phyloP scores from a whole-genome alignment of 2,888 invertebrate genomes.

The Drosophila anomalata region DNA sequence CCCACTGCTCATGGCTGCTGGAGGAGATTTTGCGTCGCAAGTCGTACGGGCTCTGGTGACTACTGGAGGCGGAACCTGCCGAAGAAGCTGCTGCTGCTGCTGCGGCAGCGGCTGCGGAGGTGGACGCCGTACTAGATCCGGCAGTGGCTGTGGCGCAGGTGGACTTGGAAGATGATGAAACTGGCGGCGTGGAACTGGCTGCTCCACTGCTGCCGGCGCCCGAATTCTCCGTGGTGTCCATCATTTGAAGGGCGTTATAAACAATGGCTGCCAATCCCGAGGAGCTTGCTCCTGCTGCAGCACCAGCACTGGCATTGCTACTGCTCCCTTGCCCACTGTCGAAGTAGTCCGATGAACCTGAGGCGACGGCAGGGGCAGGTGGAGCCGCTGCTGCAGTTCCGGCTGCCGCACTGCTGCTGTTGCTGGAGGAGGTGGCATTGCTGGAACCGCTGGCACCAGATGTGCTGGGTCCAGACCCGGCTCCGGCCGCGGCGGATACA shows the following conservation, averaged over 20 bases:
- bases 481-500: constrained; percentile 81
- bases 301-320: constrained; percentile 34
- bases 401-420: constrained; percentile 41
- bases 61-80: constrained; percentile 67
- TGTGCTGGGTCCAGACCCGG: constrained; percentile 5
- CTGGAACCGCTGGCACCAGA: constrained; percentile 19
- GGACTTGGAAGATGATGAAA: constrained; percentile 49
- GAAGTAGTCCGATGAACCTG: constrained; percentile 58
- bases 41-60: constrained; percentile 95
- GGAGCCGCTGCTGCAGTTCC: constrained; percentile 50
- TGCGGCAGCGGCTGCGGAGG: constrained; percentile 42
- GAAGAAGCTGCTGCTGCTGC: constrained; percentile 28
- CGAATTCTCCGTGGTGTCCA: constrained; percentile 68
- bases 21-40: constrained; percentile 90
- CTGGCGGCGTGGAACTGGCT: constrained; percentile 46
- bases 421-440: constrained; percentile 22
- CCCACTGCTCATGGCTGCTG: constrained; percentile 82
- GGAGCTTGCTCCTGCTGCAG: constrained; percentile 1
- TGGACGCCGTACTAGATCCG: constrained; percentile 34
- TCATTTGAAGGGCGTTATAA: constrained; percentile 61
- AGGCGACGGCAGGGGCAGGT: constrained; percentile 39
- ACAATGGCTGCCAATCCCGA: constrained; percentile 44
- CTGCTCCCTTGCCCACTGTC: constrained; percentile 67
- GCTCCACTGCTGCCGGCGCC: constrained; percentile 31
- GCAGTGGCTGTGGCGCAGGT: constrained; percentile 53